A percentile compares a stretch with the other conserved stretches of the same genome.
phyloP scores from a whole-genome alignment of 2,113 vertebrate species.

The Platichthys stellatus region DNA sequence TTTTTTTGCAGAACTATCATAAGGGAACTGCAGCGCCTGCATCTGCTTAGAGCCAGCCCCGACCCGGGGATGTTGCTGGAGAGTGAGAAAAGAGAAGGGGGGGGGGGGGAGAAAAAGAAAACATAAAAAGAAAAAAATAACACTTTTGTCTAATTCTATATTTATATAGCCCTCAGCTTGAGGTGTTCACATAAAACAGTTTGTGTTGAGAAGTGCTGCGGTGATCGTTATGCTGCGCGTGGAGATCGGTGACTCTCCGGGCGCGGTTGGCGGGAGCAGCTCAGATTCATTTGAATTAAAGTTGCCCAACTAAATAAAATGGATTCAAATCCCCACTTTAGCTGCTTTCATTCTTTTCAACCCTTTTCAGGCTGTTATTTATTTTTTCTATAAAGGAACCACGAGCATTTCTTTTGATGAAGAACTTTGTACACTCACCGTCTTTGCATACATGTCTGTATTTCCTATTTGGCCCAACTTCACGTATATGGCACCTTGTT shows the following conservation, averaged over 20 bases:
- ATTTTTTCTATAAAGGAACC: conserved; percentile 21
- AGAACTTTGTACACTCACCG: conserved; percentile 37
- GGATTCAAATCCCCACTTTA: conserved; percentile 63
- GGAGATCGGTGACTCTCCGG: conserved; percentile 71
- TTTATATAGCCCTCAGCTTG: conserved; percentile 80
- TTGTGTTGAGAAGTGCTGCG: conserved; percentile 73
- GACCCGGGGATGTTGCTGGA: conserved; percentile 76
- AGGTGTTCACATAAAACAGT: conserved; percentile 76
- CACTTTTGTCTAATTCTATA: conserved; percentile 82
- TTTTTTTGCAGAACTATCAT: conserved; percentile 77
- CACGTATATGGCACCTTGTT: conserved; percentile 10
- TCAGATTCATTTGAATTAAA: conserved; percentile 78
- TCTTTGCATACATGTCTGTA: conserved; percentile 32
- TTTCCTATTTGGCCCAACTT: conserved; percentile 37
- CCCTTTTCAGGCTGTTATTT: conserved; percentile 29
- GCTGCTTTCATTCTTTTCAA: conserved; percentile 17
- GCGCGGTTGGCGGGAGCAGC: conserved; percentile 64
- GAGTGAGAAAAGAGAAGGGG: conserved; percentile 40
- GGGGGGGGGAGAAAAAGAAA: conserved; percentile 27
- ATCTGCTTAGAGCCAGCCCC: conserved; percentile 71
- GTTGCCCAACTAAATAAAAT: conserved; percentile 71
- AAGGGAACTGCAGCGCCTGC: conserved; percentile 71
- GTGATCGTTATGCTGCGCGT: conserved; percentile 61
- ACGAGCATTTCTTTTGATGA: conserved; percentile 68
- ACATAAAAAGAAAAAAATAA: conserved; percentile 78